Evolutionary conservation across 2,113 vertebrate genomes (phyloP).

Genomic region (Perca flavescens): DNA sequence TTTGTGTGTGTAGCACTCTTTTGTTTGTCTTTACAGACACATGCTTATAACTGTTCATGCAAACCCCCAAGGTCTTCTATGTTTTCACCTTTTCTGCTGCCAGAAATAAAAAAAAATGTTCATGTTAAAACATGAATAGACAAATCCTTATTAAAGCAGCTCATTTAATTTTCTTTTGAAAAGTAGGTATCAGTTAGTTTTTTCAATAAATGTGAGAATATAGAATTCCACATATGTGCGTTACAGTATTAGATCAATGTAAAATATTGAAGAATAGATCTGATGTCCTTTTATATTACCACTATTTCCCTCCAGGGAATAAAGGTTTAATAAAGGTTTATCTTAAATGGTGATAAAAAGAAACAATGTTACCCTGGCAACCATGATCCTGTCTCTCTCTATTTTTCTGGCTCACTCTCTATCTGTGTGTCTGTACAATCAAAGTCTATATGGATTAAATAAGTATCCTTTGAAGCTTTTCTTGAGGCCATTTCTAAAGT

Average conservation of each 20-base stretch:
- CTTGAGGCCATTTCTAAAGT: not conserved
- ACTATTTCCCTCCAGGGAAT: not conserved
- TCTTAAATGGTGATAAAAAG: not conserved
- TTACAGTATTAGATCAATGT: not conserved
- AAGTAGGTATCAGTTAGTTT: not conserved
- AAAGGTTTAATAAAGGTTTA: too few relatives aligned
- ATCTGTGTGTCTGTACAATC: not conserved
- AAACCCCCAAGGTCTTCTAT: too few relatives aligned
- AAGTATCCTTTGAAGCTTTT: not conserved
- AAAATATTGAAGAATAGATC: not conserved
- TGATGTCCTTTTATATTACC: not conserved
- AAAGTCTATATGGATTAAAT: not conserved
- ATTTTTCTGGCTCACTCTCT: not conserved
- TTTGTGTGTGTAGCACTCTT: not conserved
- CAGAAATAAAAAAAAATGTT: not conserved
- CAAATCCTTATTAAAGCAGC: not conserved
- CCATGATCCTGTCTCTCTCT: not conserved
- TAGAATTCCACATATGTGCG: not conserved
- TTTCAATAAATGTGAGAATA: not conserved
- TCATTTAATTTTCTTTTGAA: not conserved
- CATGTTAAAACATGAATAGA: not conserved
- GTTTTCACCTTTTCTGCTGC: not conserved
- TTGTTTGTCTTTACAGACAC: not conserved
- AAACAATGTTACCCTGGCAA: constrained; percentile 26
- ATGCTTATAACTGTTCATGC: not conserved